phyloP scores from a whole-genome alignment of 2,888 invertebrate genomes.

The Ophion ventricosus region DNA sequence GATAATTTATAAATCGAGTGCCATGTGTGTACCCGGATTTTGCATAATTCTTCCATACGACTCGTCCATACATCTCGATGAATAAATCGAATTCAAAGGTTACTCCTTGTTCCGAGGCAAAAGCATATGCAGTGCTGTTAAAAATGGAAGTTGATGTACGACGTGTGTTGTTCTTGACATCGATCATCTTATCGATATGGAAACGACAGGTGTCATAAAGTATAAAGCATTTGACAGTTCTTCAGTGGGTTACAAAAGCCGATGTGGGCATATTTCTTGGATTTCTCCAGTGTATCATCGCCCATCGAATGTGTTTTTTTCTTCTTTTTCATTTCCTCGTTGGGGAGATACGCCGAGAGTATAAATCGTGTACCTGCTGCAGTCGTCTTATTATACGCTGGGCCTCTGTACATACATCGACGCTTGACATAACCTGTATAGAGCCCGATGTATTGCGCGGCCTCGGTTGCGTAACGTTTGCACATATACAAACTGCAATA shows the following conservation, averaged over 20 bases:
- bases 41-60: background rate
- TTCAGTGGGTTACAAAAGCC: constrained; percentile 42
- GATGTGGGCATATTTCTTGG: constrained; percentile 47
- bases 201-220: constrained; percentile 59
- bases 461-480: constrained; percentile 35
- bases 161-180: constrained; percentile 20
- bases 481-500: constrained; percentile 12
- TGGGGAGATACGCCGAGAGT: background rate
- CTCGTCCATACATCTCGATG: background rate
- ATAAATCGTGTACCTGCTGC: constrained; percentile 16
- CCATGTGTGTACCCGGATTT: background rate
- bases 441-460: constrained; percentile 5
- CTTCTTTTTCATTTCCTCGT: background rate
- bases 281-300: constrained; percentile 28
- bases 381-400: background rate
- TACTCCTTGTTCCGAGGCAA: background rate
- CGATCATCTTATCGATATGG: constrained; percentile 55
- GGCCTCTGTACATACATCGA: background rate
- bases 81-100: background rate
- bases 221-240: constrained; percentile 53
- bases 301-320: constrained; percentile 7
- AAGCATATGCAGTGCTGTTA: background rate
- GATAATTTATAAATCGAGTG: background rate
- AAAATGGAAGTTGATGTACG: constrained; percentile 2
- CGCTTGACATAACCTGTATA: constrained; percentile 9